These are phyloP conservation scores for Apodemia zela DNA, from an alignment of 2,888 invertebrate genomes.

Conservation along the genomic window DNA sequence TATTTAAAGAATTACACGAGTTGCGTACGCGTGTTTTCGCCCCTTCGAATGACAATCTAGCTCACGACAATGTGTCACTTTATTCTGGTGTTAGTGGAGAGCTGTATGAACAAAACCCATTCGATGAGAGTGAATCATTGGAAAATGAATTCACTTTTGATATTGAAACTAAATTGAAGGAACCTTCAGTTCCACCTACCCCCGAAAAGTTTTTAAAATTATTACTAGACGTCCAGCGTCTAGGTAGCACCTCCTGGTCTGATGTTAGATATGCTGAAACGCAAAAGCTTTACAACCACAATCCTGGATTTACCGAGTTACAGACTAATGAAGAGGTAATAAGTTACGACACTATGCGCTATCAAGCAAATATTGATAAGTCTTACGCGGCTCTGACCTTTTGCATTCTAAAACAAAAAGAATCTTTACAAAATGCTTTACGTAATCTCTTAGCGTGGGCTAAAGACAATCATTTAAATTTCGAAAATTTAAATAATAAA, in stretches of 20 bases:
- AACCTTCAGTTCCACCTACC: slow-evolving; percentile 24
- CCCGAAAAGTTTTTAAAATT: slow-evolving; percentile 25
- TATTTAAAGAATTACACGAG: neutral
- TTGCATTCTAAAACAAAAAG: slow-evolving; percentile 32
- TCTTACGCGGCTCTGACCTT: slow-evolving; percentile 31
- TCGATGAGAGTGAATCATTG: neutral
- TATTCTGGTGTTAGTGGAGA: neutral
- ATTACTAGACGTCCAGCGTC: slow-evolving; percentile 23
- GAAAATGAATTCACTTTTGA: slow-evolving; percentile 24
- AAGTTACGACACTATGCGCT: slow-evolving; percentile 28
- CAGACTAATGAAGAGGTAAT: slow-evolving; percentile 29
- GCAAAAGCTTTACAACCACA: slow-evolving; percentile 26
- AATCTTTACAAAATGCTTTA: slow-evolving; percentile 27
- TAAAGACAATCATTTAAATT: slow-evolving; percentile 2
- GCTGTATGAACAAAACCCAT: too few species aligned
- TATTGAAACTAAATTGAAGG: slow-evolving; percentile 27
- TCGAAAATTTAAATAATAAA: neutral
- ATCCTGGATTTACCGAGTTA: slow-evolving; percentile 27
- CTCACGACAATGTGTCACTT: neutral
- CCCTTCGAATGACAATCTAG: neutral
- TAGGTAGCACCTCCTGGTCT: slow-evolving; percentile 23
- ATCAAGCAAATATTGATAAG: slow-evolving; percentile 31
- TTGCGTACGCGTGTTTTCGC: neutral
- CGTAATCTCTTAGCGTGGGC: slow-evolving; percentile 24
- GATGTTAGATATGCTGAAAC: slow-evolving; percentile 28